phyloP scores from a whole-genome alignment of 2,797 vertebrate species.

The Poliocrania exsul region DNA sequence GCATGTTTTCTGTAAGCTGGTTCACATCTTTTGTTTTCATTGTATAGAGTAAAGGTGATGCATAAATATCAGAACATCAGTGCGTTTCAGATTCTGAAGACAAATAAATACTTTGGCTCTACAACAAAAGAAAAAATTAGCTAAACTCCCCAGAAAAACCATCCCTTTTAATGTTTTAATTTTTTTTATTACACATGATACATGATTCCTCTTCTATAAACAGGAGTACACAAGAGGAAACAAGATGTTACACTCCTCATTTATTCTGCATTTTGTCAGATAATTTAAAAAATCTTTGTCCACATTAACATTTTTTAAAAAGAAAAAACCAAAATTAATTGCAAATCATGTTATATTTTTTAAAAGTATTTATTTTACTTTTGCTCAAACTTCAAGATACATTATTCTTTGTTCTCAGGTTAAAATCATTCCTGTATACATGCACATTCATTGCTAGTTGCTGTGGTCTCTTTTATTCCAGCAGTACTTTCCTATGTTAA shows the following conservation, averaged over 20 bases:
- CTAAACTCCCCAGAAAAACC: neutral
- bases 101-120: neutral
- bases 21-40: neutral
- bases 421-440: neutral
- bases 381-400: neutral
- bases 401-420: neutral
- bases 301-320: neutral
- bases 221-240: neutral
- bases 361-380: neutral
- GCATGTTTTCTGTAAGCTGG: neutral
- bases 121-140: neutral
- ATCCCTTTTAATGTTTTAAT: neutral
- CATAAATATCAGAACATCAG: neutral
- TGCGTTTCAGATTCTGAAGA: neutral
- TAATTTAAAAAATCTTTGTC: neutral
- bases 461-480: conserved; percentile 37
- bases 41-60: neutral
- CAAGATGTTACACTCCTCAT: neutral
- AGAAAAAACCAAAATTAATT: neutral
- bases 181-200: neutral
- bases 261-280: neutral
- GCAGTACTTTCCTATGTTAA: conserved; percentile 33
- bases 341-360: neutral
- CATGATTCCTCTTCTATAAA: neutral
- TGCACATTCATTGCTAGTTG: neutral